These are phyloP conservation scores for Drosophila nr. fundita DNA, from an alignment of 2,888 invertebrate genomes.

Conservation along the genomic window DNA sequence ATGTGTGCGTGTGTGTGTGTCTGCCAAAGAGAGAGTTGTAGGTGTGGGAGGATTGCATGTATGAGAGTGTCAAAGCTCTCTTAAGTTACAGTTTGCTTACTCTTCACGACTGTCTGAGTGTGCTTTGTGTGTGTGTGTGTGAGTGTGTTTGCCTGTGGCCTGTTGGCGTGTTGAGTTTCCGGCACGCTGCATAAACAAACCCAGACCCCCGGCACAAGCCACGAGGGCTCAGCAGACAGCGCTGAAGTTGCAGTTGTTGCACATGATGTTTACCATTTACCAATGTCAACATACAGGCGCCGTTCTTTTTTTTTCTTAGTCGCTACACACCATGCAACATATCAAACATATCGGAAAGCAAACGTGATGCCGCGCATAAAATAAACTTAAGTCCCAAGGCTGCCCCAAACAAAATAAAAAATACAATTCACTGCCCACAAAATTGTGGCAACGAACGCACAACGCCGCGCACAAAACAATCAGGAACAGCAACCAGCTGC, in stretches of 20 bases:
- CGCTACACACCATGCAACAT: slow-evolving; percentile 41
- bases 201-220: slow-evolving; percentile 44
- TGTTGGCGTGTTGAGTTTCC: slow-evolving; percentile 69
- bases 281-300: slow-evolving; percentile 69
- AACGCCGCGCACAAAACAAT: slow-evolving; percentile 49
- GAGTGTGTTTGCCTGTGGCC: slow-evolving; percentile 63
- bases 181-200: slow-evolving; percentile 78
- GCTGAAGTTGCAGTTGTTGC: slow-evolving; percentile 11
- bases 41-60: neutral
- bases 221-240: slow-evolving; percentile 7
- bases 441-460: slow-evolving; percentile 21
- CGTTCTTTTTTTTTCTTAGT: slow-evolving; percentile 15
- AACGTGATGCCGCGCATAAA: slow-evolving; percentile 57
- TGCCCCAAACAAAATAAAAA: slow-evolving; percentile 2
- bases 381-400: slow-evolving; percentile 32
- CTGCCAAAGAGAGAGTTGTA: slow-evolving; percentile 26
- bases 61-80: neutral
- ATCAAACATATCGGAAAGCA: slow-evolving; percentile 47
- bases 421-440: neutral
- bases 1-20: neutral
- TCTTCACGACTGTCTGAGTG: slow-evolving; percentile 18
- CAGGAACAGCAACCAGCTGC: slow-evolving; percentile 9
- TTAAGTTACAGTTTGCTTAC: neutral
- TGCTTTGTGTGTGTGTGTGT: slow-evolving; percentile 1
- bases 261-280: slow-evolving; percentile 60